These are phyloP conservation scores for Nycteola revayana DNA, from an alignment of 2,888 invertebrate genomes.

Conservation along the genomic window DNA sequence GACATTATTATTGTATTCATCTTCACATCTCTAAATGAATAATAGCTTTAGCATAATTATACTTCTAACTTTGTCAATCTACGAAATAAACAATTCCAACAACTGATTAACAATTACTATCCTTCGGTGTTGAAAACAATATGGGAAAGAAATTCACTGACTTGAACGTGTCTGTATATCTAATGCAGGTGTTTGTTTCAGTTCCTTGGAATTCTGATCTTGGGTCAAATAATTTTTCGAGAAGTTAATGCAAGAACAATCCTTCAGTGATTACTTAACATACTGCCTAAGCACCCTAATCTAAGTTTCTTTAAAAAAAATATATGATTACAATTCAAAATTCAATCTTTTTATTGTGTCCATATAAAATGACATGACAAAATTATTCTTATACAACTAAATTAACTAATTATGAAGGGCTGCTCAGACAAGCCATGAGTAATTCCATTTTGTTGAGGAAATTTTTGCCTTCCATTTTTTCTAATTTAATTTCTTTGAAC, in stretches of 20 bases:
- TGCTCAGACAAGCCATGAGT: conserved; percentile 94
- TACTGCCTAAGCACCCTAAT: conserved; percentile 75
- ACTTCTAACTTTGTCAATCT: too few species aligned
- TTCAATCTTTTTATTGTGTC: conserved; percentile 39
- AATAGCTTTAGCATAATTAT: too few species aligned
- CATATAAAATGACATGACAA: conserved; percentile 27
- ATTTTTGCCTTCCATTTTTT: conserved; percentile 97
- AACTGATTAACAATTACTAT: too few species aligned
- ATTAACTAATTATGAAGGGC: conserved; percentile 81
- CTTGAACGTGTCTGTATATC: conserved; percentile 3
- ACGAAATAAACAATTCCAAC: too few species aligned
- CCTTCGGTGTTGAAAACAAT: too few species aligned
- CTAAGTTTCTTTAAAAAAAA: conserved; percentile 72
- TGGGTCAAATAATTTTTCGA: conserved; percentile 56
- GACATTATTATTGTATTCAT: too few species aligned
- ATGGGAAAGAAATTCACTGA: background rate
- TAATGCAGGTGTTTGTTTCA: conserved; percentile 51
- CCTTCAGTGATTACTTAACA: conserved; percentile 79
- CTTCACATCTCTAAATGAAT: too few species aligned
- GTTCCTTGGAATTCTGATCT: conserved; percentile 64
- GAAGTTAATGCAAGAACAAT: conserved; percentile 71
- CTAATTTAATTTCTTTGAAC: conserved; percentile 93
- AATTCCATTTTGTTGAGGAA: conserved; percentile 98
- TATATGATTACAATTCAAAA: conserved; percentile 45
- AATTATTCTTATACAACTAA: conserved; percentile 37